Base-by-base conservation (phyloP, 2,797 vertebrate species). In the Hyperoplus immaculatus region DNA sequence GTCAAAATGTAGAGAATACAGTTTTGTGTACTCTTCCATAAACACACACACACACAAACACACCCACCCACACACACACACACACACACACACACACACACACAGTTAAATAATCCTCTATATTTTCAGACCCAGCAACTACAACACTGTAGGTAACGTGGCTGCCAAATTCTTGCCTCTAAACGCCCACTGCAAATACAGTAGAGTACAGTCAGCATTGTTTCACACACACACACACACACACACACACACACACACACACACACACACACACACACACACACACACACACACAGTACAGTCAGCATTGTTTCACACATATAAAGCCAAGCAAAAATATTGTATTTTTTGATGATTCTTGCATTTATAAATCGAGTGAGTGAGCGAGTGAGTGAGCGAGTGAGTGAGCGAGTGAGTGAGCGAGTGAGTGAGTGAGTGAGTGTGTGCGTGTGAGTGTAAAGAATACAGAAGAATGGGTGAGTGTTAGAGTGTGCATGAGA, bases 61-160 rank as follows among this genome's bases (percentile, higher is more conserved):
- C 21, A 21, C 21, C 1, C 21, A 21, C 29, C 0, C 29, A 21
- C 21, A 21, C 21, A 21, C 21, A 2, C 21, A 21, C 21, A 2
- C 1, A 29, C 29, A 3, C 29, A 29, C 29, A 3, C 29, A 29
- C 29, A 29, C 29, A 29, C 29, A 3, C 29, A 29, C 29, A 29
- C 29, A 29, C 29, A 29, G 29, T 29, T 29, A 29, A 78, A 71
- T 83, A 85, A 90, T 81, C 85, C 74, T 79, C 73, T 41, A 42
- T 75, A 42, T 82, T 86, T 82, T 69, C 72, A 72, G 29, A 29
- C 77, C 64, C 85, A 63, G 47, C 68, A 72, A 75, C 78, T 82
- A 74, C 51, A 66, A 72, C 76, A 80, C 56, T 12, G 59, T 68
- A 83, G 81, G 81, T 62, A 74, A 87, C 81, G 75, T 84, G 81